Evolutionary conservation across 2,797 vertebrate genomes (phyloP), one percentile per base, ranked within the genome.

Genomic region (Thripadectes ignobilis): DNA sequence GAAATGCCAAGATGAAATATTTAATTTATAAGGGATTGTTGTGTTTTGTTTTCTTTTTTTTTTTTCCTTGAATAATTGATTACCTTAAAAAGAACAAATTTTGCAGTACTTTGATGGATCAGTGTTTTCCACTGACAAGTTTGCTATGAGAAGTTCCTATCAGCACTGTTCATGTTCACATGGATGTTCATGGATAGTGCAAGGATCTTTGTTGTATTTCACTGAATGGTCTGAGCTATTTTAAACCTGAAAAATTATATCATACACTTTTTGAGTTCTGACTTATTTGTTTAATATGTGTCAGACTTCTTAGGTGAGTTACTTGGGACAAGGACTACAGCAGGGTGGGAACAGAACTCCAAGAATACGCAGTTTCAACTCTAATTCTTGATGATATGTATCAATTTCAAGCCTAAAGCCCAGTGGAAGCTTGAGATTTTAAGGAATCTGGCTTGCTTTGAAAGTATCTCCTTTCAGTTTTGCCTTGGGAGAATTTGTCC

Each of bases 151-250:
- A 87, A 78, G 19, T 17, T 68, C 24, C 19, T 43, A 27, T 46
- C 23, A 55, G 10, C 26, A 14, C 6, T 49, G 4, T 16, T 55
- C 7, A 10, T 57, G 10, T 34, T 49, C 29, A 51, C 13, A 30
- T 12, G 24, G 21, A 38, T 5, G 61, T 13, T 0, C 13, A 27
- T 12, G 24, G 21, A 38, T 5, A 69, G 13, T 0, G 1, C 10
- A 41, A 72, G 34, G 24, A 11, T 15, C 9, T 26, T 54, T 58
- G 10, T 5, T 41, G 32, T 26, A 36, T 59, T 81, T 76, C 24
- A 39, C 5, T 3, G 61, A n/a, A 45, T 9, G 16, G 12, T 41
- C 18, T 54, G 77, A 69, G 9, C 2, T n/a, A 12, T 29, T 49
- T 52, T 43, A 51, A 57, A 83, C 26, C 19, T 68, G 34, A 68